Conservation (phyloP, 2,888 invertebrate species). For the Muschampia plurimacula region DNA sequence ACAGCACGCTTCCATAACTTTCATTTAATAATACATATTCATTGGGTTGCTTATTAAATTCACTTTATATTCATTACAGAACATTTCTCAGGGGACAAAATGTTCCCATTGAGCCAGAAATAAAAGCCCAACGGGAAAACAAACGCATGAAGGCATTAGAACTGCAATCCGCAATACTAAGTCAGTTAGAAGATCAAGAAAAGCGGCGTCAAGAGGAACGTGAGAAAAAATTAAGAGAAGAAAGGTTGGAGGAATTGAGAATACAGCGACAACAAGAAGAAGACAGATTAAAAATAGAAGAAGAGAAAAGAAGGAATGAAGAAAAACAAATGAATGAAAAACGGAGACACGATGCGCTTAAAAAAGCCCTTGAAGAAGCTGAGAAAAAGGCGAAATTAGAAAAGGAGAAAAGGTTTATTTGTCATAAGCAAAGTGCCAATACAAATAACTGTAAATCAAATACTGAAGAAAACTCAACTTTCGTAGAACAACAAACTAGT, state of each 20-base stretch:
- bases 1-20: slow-evolving; percentile 11
- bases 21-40: slow-evolving; percentile 35
- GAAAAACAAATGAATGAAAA: slow-evolving; percentile 90
- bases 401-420: slow-evolving; percentile 82
- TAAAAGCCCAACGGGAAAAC: slow-evolving; percentile 92
- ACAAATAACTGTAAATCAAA: slow-evolving; percentile 56
- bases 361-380: slow-evolving; percentile 92
- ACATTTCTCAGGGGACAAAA: slow-evolving; percentile 95
- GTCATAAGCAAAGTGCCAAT: slow-evolving; percentile 61
- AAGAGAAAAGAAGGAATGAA: slow-evolving; percentile 88
- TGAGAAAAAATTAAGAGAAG: slow-evolving; percentile 90
- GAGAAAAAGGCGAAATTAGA: slow-evolving; percentile 90
- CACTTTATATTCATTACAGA: slow-evolving; percentile 60
- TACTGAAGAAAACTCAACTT: slow-evolving; percentile 52
- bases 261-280: slow-evolving; percentile 90
- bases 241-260: slow-evolving; percentile 92
- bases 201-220: slow-evolving; percentile 90
- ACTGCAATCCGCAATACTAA: slow-evolving; percentile 93
- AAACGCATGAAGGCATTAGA: slow-evolving; percentile 93
- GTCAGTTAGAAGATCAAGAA: slow-evolving; percentile 94
- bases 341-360: slow-evolving; percentile 90
- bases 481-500: slow-evolving; percentile 49
- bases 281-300: slow-evolving; percentile 88
- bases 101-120: slow-evolving; percentile 91
- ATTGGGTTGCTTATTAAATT: slow-evolving; percentile 7